Evolutionary conservation across 2,797 vertebrate species (phyloP), one percentile per base, ranked within the genome.

Genomic region (Perodicticus potto): DNA sequence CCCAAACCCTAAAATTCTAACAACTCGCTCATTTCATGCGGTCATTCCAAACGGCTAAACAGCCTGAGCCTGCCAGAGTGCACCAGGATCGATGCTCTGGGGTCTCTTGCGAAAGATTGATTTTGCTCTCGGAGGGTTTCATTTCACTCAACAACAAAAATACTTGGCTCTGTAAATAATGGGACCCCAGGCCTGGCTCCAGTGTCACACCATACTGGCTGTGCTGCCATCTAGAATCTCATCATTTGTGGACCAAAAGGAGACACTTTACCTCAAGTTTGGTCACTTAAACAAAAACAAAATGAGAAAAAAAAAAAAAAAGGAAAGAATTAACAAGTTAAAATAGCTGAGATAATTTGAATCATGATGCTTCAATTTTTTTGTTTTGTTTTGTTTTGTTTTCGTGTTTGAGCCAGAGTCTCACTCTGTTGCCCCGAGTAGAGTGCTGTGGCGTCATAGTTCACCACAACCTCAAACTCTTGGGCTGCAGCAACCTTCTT

Each of bases 141-240:
- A 98, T 98, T 98, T 96, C 95, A 98, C 98, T 99, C 99, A 99
- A 99, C 99, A 99, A 99, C 99, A 99, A 99, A 99, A 99, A 98
- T 98, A 98, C 99, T 98, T 98, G 98, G 98, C 98, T 99, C 98
- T 98, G 98, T 98, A 99, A 99, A 99, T 99, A 99, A 99, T 99
- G 98, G 92, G 99, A 99, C 99, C 98, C 98, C 99, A 98, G 97
- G 97, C 98, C 99, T 98, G 98, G 98, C 93, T 98, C 98, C 97
- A 97, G 93, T 96, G 87, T 97, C 98, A 98, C 98, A 97, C 80
- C 49, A 37, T 89, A 85, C 94, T n/a, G 91, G 25, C 1, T 10
- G 5, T 0, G 0, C 23, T 1, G 1, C 98, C 97, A 82, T 95
- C 57, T 55, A n/a, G 49, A 96, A 87, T 23, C 82, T 97, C 97